Conservation (phyloP, 2,113 vertebrate species). For the Ophiodon elongatus region DNA sequence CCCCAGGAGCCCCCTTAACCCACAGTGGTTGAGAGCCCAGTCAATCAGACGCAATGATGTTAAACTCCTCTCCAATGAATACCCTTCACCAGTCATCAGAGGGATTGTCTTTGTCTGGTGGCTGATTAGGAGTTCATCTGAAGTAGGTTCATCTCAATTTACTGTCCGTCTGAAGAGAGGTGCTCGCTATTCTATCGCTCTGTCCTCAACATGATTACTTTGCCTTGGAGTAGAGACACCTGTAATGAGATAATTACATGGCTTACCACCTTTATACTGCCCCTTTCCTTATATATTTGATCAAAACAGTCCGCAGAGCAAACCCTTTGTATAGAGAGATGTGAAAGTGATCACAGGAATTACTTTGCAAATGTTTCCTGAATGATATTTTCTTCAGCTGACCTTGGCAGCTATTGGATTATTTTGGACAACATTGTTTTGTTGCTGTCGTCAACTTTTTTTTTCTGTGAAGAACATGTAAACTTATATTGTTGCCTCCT, state of each 20-base stretch:
- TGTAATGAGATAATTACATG: slow-evolving; percentile 21
- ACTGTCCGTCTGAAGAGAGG: slow-evolving; percentile 25
- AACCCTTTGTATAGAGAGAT: background rate
- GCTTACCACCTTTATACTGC: background rate
- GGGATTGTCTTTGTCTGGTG: slow-evolving; percentile 44
- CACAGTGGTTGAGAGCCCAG: slow-evolving; percentile 67
- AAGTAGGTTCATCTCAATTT: slow-evolving; percentile 62
- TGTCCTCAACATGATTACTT: slow-evolving; percentile 30
- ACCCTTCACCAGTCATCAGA: slow-evolving; percentile 67
- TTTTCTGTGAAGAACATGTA: background rate
- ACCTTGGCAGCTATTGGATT: background rate
- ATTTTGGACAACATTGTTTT: background rate
- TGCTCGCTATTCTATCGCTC: slow-evolving; percentile 16
- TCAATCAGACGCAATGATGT: slow-evolving; percentile 82
- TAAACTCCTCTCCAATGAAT: slow-evolving; percentile 77
- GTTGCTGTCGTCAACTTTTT: background rate
- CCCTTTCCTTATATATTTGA: background rate
- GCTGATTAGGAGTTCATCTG: slow-evolving; percentile 67
- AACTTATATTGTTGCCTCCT: background rate
- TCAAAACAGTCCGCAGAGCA: background rate
- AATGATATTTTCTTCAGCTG: slow-evolving; percentile 16
- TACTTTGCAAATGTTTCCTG: background rate
- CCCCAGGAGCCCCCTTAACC: slow-evolving; percentile 82
- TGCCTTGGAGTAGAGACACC: slow-evolving; percentile 22
- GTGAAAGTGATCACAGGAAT: background rate